Conservation (phyloP, 2,888 invertebrate species). For the Eumerus sabulonum region DNA sequence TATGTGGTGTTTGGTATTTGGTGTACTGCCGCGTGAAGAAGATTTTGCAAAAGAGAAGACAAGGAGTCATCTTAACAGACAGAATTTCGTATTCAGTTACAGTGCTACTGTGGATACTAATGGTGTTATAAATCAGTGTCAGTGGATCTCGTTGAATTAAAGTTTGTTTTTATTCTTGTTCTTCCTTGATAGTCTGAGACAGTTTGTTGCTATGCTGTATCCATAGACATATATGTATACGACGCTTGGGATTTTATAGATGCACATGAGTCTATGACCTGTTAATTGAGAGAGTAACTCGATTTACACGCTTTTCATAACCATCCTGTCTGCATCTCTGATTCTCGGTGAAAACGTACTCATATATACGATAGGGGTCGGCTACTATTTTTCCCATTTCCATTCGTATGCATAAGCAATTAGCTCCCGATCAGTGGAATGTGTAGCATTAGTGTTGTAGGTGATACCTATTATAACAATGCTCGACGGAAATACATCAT, state of each 20-base stretch:
- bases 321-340: too few species aligned
- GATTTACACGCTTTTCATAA: conserved; percentile 36
- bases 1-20: too few species aligned
- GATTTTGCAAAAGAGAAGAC: too few species aligned
- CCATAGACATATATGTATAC: not conserved
- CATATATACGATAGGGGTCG: too few species aligned
- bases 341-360: too few species aligned
- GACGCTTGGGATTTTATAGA: conserved; percentile 44
- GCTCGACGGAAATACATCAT: conserved; percentile 50
- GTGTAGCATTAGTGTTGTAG: conserved; percentile 10
- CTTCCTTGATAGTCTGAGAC: conserved; percentile 6
- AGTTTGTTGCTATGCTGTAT: conserved; percentile 37
- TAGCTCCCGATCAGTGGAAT: conserved; percentile 28
- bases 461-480: conserved; percentile 12
- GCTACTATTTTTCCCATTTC: too few species aligned
- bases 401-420: conserved; percentile 22
- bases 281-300: conserved; percentile 48
- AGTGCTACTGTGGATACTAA: conserved; percentile 28
- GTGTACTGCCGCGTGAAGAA: too few species aligned
- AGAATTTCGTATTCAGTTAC: conserved; percentile 14
- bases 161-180: conserved; percentile 24
- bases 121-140: conserved; percentile 52
- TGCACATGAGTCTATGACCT: conserved; percentile 41
- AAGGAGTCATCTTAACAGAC: not conserved
- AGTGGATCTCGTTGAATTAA: conserved; percentile 30